Base-by-base conservation (phyloP, 2,113 vertebrate genomes). In the Suricata suricatta region DNA sequence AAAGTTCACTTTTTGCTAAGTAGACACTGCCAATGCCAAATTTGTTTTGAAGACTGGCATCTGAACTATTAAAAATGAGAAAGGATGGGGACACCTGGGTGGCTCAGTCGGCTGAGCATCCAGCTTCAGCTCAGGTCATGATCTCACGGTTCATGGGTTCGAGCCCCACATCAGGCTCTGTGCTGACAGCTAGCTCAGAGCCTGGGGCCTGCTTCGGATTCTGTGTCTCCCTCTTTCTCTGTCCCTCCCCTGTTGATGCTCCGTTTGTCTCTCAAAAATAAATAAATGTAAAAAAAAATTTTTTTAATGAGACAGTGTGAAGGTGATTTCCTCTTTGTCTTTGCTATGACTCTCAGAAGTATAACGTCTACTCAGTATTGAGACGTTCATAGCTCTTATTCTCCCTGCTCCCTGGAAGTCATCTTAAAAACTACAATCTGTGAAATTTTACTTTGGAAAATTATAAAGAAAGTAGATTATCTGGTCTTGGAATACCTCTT, bases 1-100 rank as follows among this genome's bases (percentile, higher is more conserved):
- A 31, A 9, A 66, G 68, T 77, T 93, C 72, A 35, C 31, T 96
- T 96, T 90, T 90, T 94, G n/a, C 85, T 88, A 25, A 4, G 68
- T 54, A 76, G 57, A 79, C 54, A 50, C 15, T 84, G 16, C 86
- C 29, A 69, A 25, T 5, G 63, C 50, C n/a, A 79, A 63, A 44
- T 93, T 77, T 92, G 44, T 47, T 90, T 85, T 86, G 16, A 87
- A 95, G 44, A 66, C 57, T 35, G 94, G 5, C 27, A 27, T 38
- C 31, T 81, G 88, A 93, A 3, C 27, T 44, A 25, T 82, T 81
- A 81, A 93, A 33, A 17, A 57, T 84, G 23, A 93, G 16, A 83
- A 84, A 88, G 10, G 38, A 41, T 41, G 41, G 41, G 41, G 41
- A 5, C 5, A 5, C 41, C 41, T 41, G 41, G 41, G 41, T 41